Evolutionary conservation across 2,888 invertebrate species (phyloP).

Genomic region (Mesorhabditis sp.): DNA sequence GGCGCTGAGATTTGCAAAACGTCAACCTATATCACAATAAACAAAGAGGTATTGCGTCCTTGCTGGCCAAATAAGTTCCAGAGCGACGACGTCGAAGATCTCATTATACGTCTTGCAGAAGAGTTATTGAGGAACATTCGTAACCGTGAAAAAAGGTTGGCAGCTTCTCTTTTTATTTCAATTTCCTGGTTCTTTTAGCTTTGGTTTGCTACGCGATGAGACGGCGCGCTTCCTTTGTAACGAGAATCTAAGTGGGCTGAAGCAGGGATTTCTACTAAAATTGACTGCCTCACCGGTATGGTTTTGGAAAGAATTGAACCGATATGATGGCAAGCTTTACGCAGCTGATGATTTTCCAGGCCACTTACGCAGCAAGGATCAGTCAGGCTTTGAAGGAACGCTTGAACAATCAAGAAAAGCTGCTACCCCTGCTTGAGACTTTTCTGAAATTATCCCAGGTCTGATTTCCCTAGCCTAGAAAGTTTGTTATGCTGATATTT

Average conservation of each 20-base stretch:
- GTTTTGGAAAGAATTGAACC: no score
- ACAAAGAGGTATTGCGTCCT: conserved; percentile 12
- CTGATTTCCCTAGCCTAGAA: neutral
- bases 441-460: neutral
- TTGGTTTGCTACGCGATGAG: conserved; percentile 31
- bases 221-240: conserved; percentile 33
- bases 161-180: neutral
- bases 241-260: conserved; percentile 22
- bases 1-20: conserved; percentile 13
- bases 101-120: neutral
- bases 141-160: neutral
- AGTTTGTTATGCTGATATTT: no score
- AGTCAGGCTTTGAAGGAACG: neutral
- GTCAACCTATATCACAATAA: conserved; percentile 26
- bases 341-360: conserved; percentile 2
- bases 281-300: conserved; percentile 43
- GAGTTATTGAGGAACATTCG: neutral
- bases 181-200: conserved; percentile 9
- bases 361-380: neutral
- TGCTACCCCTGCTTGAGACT: neutral
- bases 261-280: conserved; percentile 42
- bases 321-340: neutral
- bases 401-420: neutral
- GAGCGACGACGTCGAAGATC: neutral
- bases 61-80: neutral